Base-by-base conservation (phyloP, 2,797 vertebrate species). In the Galago senegalensis region DNA sequence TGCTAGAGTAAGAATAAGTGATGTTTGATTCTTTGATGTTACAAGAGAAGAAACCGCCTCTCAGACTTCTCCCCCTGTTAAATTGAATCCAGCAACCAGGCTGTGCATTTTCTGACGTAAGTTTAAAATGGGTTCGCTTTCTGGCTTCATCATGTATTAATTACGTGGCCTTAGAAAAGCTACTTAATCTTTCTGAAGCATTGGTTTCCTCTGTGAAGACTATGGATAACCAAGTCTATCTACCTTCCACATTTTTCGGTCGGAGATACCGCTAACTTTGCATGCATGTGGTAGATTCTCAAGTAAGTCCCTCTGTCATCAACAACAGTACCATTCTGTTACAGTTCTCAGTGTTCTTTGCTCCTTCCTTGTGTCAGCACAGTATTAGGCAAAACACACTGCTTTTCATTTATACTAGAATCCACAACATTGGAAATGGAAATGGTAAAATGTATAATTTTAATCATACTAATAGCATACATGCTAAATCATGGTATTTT, bases 61-160 rank as follows among this genome's bases (percentile, higher is more conserved):
- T 91, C 46, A 72, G 1, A 7, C 40, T 5, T 9, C 37, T 75
- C 34, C 25, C 17, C 60, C 34, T 27, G 16, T 63, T 94, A 90
- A 93, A 92, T 6, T 97, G 61, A 96, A 96, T 86, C n/a, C 37
- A 94, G 73, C 21, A 87, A 91, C 29, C 34, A 95, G 76, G 75
- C 17, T 72, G 76, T 67, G 83, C 34, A 73, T 86, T 86, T 82
- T 93, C 77, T 49, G 21, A n/a, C 90, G 58, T 70, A 89, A 82
- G 53, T 82, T 96, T 96, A 89, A 96, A 94, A 69, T 81, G 14
- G 60, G 18, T 85, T 82, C 63, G 53, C 63, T 72, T 85, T 65
- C 63, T 87, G n/a, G 31, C 18, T 86, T 89, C 46, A 83, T 81
- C 84, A 60, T 80, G 46, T 84, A 81, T 56, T 76, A 83, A 76